phyloP scores from a whole-genome alignment of 2,888 invertebrate species.

The Platycheirus rosarum region DNA sequence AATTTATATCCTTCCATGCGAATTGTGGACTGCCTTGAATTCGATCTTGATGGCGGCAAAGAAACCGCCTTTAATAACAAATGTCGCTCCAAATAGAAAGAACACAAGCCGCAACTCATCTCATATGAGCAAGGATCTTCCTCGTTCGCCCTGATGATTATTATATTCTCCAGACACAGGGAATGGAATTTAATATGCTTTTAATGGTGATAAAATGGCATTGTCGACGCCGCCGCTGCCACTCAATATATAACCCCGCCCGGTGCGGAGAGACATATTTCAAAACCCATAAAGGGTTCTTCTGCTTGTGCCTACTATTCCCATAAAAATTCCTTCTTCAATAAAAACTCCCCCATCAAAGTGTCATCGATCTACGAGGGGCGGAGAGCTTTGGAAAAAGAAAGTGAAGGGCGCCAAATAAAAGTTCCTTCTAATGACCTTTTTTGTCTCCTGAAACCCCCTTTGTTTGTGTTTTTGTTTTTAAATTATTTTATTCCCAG shows the following conservation, averaged over 20 bases:
- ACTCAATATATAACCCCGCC: conserved; percentile 23
- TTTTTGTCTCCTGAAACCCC: conserved; percentile 6
- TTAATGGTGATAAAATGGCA: conserved; percentile 58
- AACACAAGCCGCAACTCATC: conserved; percentile 1
- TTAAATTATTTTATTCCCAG: conserved; percentile 42
- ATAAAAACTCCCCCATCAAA: conserved; percentile 55
- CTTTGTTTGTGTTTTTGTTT: conserved; percentile 1
- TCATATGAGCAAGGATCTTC: neutral
- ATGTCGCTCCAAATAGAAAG: conserved; percentile 35
- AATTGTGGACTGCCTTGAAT: conserved; percentile 59
- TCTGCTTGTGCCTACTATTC: neutral
- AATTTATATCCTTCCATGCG: conserved; percentile 61
- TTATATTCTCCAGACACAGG: conserved; percentile 48
- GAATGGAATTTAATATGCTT: conserved; percentile 71
- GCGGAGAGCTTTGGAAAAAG: neutral
- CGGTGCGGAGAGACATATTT: conserved; percentile 37
- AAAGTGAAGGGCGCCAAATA: conserved; percentile 32
- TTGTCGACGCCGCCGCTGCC: conserved; percentile 18
- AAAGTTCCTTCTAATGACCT: conserved; percentile 23
- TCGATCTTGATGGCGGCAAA: conserved; percentile 65
- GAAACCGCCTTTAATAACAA: conserved; percentile 50
- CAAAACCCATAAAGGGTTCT: conserved; percentile 17
- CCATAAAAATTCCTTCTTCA: conserved; percentile 7
- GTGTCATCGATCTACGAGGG: conserved; percentile 42
- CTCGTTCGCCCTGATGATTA: conserved; percentile 38